Evolutionary conservation across 2,797 vertebrate genomes (phyloP), one percentile per base, ranked within the genome.

Genomic region (Megalops cyprinoides): DNA sequence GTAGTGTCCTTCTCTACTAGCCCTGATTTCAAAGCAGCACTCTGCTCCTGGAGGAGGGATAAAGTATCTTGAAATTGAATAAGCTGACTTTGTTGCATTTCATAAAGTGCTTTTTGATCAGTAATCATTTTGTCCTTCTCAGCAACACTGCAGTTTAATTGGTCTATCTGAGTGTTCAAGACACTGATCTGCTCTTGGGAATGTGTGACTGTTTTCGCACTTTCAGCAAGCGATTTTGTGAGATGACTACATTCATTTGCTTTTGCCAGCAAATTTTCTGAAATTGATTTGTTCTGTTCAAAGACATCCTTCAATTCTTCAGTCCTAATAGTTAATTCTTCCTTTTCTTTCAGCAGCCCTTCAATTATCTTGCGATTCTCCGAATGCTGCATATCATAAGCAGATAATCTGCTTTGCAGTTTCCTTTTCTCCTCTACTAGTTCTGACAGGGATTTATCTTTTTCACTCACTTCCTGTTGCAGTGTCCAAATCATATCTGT

Each of bases 21-120:
- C n/a, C 89, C 92, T 2, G 91, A 86, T 86, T 92, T 95, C 28
- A 96, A 56, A n/a, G 89, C 92, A 3, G 87, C 85, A 15, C 92
- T 88, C 86, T 96, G 94, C n/a, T 96, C 92, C 86, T 96, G 92
- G 9, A 96, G 90, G 77, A 92, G 83, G 0, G 90, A 84, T 0
- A 93, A 75, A 0, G 91, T 92, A 67, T 96, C 95, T 82, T 94
- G 90, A 10, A 91, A 92, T 3, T 89, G 89, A 78, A 85, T 77
- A 78, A 95, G 87, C 48, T 94, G 92, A 53, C 87, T 84, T 73
- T 87, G 90, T 84, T 92, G 87, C 42, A 77, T 83, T 74, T 88
- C 91, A n/a, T 90, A 82, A 81, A 93, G 93, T 34, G 87, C 85
- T 20, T 42, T 81, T 82, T 89, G 93, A 5, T 86, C 90, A 58